Conservation (phyloP, 2,797 vertebrate genomes). For the Gastrophryne carolinensis region DNA sequence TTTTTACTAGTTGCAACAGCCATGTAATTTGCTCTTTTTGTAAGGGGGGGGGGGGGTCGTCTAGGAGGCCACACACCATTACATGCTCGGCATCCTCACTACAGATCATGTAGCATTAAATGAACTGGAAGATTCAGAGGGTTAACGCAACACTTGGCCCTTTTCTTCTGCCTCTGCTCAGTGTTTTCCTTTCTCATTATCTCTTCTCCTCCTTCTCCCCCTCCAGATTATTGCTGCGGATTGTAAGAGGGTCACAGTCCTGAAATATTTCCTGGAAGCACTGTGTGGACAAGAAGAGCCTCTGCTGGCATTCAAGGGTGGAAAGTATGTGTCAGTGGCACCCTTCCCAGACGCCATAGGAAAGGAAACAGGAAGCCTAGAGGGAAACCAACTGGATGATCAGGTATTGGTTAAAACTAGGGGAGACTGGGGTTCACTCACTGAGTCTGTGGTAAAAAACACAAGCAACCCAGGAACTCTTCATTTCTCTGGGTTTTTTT, state of each 20-base stretch:
- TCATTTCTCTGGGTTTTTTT: not conserved
- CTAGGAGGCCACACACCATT: not conserved
- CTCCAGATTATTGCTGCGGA: constrained; percentile 79
- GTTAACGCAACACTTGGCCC: constrained; percentile 36
- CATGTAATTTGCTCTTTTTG: too few relatives aligned
- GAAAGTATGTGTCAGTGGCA: constrained; percentile 97
- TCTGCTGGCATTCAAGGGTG: constrained; percentile 94
- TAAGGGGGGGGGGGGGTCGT: too few relatives aligned
- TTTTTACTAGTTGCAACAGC: too few relatives aligned
- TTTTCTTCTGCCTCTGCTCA: constrained; percentile 24
- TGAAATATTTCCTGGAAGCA: constrained; percentile 93
- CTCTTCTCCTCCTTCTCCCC: constrained; percentile 61
- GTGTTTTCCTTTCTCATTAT: constrained; percentile 68
- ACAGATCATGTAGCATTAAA: not conserved
- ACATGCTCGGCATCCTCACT: not conserved
- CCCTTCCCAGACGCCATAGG: constrained; percentile 94
- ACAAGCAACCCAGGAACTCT: constrained; percentile 54
- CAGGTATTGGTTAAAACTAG: constrained; percentile 78
- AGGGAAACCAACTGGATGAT: constrained; percentile 99
- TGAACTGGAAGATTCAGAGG: constrained; percentile 20
- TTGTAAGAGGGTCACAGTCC: constrained; percentile 93
- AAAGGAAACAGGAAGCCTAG: constrained; percentile 95
- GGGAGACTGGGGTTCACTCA: constrained; percentile 58
- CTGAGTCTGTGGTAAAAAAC: constrained; percentile 46
- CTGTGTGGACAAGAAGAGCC: constrained; percentile 93